Evolutionary conservation across 2,113 vertebrate genomes (phyloP).

Genomic region (Pterophyllum scalare): DNA sequence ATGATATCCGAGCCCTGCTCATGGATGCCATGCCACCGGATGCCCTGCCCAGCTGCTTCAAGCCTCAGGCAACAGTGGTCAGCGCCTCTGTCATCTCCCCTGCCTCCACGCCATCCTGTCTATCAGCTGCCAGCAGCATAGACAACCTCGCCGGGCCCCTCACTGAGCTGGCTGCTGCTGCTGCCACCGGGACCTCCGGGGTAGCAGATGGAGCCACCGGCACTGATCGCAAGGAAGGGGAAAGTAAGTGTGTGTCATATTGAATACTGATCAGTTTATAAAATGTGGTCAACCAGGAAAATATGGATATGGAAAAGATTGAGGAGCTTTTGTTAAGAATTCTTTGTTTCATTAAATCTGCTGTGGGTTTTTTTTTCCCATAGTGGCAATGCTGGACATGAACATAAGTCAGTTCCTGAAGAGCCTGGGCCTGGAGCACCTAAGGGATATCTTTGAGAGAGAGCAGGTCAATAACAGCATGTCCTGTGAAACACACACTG

Average conservation of each 20-base stretch:
- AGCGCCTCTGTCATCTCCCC: conserved; percentile 96
- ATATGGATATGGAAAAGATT: not conserved
- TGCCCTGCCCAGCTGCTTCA: conserved; percentile 82
- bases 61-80: conserved; percentile 94
- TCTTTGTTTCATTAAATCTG: not conserved
- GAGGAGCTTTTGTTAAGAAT: not conserved
- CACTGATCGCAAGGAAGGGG: conserved; percentile 93
- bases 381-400: conserved; percentile 90
- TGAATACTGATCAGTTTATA: not conserved
- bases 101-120: conserved; percentile 95
- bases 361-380: not conserved
- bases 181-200: conserved; percentile 50
- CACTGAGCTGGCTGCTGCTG: conserved; percentile 84
- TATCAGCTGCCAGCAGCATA: conserved; percentile 96
- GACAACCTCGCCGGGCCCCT: conserved; percentile 94
- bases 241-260: conserved; percentile 77
- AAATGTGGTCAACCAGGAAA: not conserved
- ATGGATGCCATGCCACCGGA: conserved; percentile 85
- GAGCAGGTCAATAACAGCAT: conserved; percentile 86
- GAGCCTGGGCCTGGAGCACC: conserved; percentile 94
- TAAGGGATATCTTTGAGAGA: conserved; percentile 96
- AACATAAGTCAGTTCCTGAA: conserved; percentile 97
- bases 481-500: not conserved
- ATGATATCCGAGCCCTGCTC: conserved; percentile 83
- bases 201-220: conserved; percentile 90